Base-by-base conservation (phyloP, 2,113 vertebrate genomes). In the Greenwoodochromis staneri region DNA sequence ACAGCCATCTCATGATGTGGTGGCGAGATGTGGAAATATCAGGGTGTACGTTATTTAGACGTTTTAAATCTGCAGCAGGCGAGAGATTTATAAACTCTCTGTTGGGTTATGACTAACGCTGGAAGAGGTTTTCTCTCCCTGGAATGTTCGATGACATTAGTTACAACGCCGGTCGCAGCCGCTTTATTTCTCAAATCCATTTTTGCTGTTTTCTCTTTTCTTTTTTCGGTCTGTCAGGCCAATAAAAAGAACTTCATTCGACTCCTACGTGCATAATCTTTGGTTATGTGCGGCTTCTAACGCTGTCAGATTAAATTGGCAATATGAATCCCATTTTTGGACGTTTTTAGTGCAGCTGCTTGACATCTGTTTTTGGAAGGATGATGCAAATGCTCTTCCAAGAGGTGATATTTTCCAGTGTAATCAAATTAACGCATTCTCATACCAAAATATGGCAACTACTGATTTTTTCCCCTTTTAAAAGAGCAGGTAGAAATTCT, bases 11-110 rank as follows among this genome's bases (percentile, higher is more conserved):
- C 88, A 86, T 13, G 86, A 91, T 85, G 91, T 59, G 89, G 89
- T 76, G 61, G 61, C 17, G 81, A 89, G 87, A 90, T 83, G 88
- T 94, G 93, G 93, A 94, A 94, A 94, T 89, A 91, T 86, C 82
- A 55, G 86, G 57, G 90, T 83, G 91, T 89, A 85, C 29, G 83
- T 90, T 94, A 91, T 85, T 88, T 86, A 84, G 89, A 88, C 76
- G 4, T 91, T 84, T 89, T 57, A 81, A 91, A 92, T 91, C 88
- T 92, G 87, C 88, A 84, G 82, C 69, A 45, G 86, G 89, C 71
- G 86, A 89, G 87, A 92, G 86, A 92, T 95, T 93, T 93, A 92
- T 91, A 88, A 92, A 89, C 85, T 86, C 89, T 87, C 66, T 13
- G 9, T 19, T 85, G 6, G 12, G 53, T 90, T 57, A 45, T 21